Conservation (phyloP, 1,140 invertebrate species). For the Leptopilina boulardi region DNA sequence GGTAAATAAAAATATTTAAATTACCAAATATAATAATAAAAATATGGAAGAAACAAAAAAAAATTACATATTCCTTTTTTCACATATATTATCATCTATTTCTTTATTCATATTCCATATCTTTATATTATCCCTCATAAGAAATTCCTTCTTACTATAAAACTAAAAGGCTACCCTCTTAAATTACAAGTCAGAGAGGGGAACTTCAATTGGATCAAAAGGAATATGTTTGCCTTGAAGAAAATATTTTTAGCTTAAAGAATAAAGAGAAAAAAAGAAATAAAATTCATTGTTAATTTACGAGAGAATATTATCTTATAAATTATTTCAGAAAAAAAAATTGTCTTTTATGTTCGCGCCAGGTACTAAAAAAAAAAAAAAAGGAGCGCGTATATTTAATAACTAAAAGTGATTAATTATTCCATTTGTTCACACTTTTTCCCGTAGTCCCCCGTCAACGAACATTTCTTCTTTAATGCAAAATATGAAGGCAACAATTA, state of each 20-base stretch:
- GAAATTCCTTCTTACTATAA: background rate
- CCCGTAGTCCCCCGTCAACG: background rate
- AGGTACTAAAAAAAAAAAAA: background rate
- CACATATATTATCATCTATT: background rate
- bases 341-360: background rate
- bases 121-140: background rate
- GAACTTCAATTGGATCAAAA: background rate
- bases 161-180: constrained; percentile 1
- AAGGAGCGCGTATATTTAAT: background rate
- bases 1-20: no score
- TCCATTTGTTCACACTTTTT: background rate
- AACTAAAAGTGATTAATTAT: background rate
- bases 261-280: background rate
- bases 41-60: no score
- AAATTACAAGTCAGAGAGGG: background rate
- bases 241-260: background rate
- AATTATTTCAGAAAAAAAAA: background rate
- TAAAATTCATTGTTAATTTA: background rate
- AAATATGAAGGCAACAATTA: background rate
- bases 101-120: constrained; percentile 8
- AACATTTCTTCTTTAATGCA: background rate
- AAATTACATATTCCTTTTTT: background rate
- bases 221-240: background rate
- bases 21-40: no score
- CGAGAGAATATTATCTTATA: background rate